phyloP scores from a whole-genome alignment of 2,113 vertebrate species.

The Corythaixoides concolor region DNA sequence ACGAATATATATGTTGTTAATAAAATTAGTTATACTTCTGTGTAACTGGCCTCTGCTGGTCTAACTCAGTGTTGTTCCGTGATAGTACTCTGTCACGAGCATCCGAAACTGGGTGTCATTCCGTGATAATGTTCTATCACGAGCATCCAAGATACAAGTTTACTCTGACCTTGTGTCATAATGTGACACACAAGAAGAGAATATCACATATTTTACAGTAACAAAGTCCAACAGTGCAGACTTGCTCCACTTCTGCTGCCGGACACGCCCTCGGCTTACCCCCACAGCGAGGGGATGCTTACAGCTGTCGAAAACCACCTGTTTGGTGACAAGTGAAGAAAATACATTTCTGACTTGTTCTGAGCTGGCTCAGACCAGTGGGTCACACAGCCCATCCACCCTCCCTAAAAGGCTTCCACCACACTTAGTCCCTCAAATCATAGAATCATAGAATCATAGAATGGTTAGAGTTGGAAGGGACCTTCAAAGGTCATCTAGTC shows the following conservation, averaged over 20 bases:
- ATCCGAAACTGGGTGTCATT: too few relatives aligned
- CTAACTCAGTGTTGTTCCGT: too few relatives aligned
- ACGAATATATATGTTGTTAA: too few relatives aligned
- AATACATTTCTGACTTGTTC: neutral
- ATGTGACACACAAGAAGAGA: neutral
- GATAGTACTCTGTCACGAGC: too few relatives aligned
- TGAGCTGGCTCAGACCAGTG: neutral
- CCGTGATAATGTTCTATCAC: too few relatives aligned
- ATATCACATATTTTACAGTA: neutral
- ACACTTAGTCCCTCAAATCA: rapidly evolving
- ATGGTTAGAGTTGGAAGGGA: too few relatives aligned
- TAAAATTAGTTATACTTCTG: too few relatives aligned
- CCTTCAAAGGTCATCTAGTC: too few relatives aligned
- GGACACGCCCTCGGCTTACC: neutral
- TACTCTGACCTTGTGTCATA: too few relatives aligned
- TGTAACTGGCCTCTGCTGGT: too few relatives aligned
- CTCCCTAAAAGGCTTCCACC: neutral
- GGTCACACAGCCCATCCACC: rapidly evolving
- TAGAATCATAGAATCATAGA: too few relatives aligned
- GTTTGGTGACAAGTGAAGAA: neutral
- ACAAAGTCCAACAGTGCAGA: neutral
- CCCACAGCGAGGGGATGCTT: rapidly evolving
- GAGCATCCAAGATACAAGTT: too few relatives aligned
- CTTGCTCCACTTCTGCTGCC: neutral
- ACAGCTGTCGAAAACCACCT: neutral